Percentiles rank a stretch among this genome's conserved stretches.
These are phyloP conservation scores for Athene cunicularia DNA, from an alignment of 2,113 vertebrate genomes.

Conservation along the genomic window DNA sequence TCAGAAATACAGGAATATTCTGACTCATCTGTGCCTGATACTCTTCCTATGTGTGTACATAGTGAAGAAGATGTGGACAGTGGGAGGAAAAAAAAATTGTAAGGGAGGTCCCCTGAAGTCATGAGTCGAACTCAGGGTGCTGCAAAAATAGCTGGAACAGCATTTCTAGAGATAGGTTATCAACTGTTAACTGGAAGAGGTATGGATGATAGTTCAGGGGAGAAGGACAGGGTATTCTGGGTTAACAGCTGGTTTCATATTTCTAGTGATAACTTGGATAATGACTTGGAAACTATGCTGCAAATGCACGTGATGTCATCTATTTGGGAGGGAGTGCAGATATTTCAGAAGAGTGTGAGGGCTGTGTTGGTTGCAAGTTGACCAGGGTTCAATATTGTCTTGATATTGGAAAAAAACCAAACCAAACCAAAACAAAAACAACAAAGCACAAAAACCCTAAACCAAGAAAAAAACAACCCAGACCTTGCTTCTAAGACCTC, in stretches of 20 bases:
- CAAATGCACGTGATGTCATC: neutral
- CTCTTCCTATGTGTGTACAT: accelerated
- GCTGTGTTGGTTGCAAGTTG: neutral
- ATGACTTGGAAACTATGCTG: neutral
- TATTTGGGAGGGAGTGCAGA: neutral
- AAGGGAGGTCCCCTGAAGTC: neutral
- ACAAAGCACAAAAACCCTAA: neutral
- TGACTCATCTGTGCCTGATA: neutral
- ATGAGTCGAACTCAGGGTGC: neutral
- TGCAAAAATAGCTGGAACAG: neutral
- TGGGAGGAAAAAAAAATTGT: neutral
- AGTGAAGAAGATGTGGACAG: neutral
- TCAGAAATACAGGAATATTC: neutral
- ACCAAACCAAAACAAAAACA: neutral
- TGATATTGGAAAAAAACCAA: neutral
- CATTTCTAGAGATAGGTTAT: neutral
- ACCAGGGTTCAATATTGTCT: neutral
- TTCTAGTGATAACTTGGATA: neutral
- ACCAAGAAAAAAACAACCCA: neutral
- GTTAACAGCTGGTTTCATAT: neutral
- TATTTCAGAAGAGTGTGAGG: neutral
- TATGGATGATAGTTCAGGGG: neutral
- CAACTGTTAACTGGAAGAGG: neutral
- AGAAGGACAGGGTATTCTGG: neutral
- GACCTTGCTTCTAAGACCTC: neutral